A percentile compares a stretch with the other conserved stretches of the same genome.
Conservation (phyloP, 2,888 invertebrate species). For the Callyntrura guangdongensis region DNA sequence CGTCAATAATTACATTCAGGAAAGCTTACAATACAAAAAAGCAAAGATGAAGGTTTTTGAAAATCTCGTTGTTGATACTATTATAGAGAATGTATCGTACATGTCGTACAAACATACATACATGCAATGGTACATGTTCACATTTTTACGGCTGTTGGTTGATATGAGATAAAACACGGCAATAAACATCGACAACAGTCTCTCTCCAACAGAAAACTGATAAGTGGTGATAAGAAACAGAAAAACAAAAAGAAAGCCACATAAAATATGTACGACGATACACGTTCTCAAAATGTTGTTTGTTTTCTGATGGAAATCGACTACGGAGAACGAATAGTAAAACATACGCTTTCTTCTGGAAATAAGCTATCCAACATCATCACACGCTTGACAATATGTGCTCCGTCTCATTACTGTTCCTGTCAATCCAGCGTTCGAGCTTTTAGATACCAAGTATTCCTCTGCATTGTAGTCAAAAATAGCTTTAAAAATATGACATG, state of each 20-base stretch:
- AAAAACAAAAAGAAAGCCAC: not conserved
- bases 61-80: not conserved
- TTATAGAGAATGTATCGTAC: too few species aligned
- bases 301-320: too few species aligned
- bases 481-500: not conserved
- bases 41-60: not conserved
- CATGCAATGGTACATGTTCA: not conserved
- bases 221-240: not conserved
- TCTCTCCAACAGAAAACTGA: not conserved
- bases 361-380: too few species aligned
- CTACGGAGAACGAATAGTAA: too few species aligned
- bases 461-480: not conserved
- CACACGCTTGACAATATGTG: too few species aligned
- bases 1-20: constrained; percentile 15
- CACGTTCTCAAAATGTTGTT: too few species aligned
- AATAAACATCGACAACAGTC: not conserved
- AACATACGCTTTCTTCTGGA: too few species aligned
- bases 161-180: not conserved
- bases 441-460: not conserved
- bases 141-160: too few species aligned
- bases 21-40: not conserved
- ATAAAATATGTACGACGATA: not conserved
- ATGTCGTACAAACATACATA: not conserved
- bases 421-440: not conserved
- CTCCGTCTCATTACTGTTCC: too few species aligned